Base-by-base conservation (phyloP, 2,797 vertebrate genomes). In the Hydrophis major region DNA sequence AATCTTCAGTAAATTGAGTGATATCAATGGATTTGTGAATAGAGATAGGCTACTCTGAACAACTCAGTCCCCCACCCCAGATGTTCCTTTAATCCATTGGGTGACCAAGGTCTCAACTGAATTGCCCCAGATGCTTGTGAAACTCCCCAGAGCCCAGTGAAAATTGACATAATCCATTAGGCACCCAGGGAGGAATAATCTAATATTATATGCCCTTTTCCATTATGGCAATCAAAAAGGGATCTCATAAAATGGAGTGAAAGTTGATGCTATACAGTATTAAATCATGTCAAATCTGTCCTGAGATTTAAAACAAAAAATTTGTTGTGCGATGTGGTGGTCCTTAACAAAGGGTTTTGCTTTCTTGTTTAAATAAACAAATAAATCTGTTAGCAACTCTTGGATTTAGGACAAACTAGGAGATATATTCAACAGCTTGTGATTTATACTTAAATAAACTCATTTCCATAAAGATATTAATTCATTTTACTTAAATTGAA, bases 401-500 rank as follows among this genome's bases (percentile, higher is more conserved):
- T 27, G 20, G 74, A 96, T 96, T 96, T 96, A 96, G 93, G 96
- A 96, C 95, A 97, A 95, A 96, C 59, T 78, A 95, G 86, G 96
- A 96, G 96, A 60, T 86, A 74, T 89, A 95, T 95, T 96, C 95
- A 97, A 95, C 94, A 95, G 96, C 97, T 96, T 98, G 95, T 96
- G 91, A 94, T 97, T 98, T 97, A 95, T 97, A 92, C 95, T 96
- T 96, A 97, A 97, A 94, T 97, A 97, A 97, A 96, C 95, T 96
- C 95, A 96, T 97, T 97, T 97, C 96, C 95, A 94, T 96, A 97
- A 97, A 97, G 95, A 96, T 86, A 93, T 95, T 97, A 96, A 96
- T 95, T 96, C 97, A 95, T 95, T 97, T 97, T 96, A 94, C 93
- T 97, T 97, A 97, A 97, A 97, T 96, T 96, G 95, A 98, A 97